These are phyloP conservation scores for Columbina picui DNA, from an alignment of 2,113 vertebrate genomes.

Conservation along the genomic window DNA sequence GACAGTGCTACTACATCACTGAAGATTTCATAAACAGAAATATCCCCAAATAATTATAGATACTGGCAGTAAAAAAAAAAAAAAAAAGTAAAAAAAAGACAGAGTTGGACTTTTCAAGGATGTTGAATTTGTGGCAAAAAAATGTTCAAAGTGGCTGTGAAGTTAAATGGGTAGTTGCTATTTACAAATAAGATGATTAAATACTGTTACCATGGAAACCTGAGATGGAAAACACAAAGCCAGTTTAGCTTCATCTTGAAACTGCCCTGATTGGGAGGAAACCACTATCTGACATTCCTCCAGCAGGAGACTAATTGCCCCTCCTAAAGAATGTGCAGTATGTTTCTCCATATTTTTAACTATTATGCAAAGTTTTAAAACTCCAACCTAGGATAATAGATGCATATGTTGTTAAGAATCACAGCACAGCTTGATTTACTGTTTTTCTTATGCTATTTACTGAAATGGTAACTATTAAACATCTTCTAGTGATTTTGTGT, in stretches of 20 bases:
- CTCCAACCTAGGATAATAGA: neutral
- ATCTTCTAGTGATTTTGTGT: neutral
- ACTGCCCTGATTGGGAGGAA: neutral
- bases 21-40: neutral
- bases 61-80: neutral
- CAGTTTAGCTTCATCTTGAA: conserved; percentile 27
- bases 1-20: neutral
- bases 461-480: neutral
- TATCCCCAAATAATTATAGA: neutral
- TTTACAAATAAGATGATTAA: conserved; percentile 49
- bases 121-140: neutral
- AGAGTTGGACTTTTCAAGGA: neutral
- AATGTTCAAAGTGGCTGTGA: neutral
- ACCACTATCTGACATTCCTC: conserved; percentile 33
- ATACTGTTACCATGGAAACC: conserved; percentile 39
- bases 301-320: neutral
- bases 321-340: neutral
- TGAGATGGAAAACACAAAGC: conserved; percentile 16
- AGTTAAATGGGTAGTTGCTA: conserved; percentile 39
- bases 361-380: neutral
- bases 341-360: conserved; percentile 11
- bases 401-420: neutral
- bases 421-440: neutral
- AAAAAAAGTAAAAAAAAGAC: neutral
- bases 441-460: neutral